Conservation (phyloP, 2,888 invertebrate species). For the Meteorus cinctellus region DNA sequence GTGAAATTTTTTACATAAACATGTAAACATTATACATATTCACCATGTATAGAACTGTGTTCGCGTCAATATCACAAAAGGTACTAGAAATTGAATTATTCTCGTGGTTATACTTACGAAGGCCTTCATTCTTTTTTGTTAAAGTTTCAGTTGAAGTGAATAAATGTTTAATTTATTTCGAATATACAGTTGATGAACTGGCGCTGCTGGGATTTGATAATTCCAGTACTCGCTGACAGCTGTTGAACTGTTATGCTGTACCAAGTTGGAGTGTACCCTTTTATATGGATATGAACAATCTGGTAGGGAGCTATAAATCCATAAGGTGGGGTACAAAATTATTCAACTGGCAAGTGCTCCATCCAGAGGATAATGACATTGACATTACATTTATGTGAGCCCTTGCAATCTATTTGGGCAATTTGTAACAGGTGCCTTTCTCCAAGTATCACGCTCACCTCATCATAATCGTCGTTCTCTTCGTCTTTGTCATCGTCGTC, state of each 20-base stretch:
- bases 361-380: constrained; percentile 64
- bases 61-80: not conserved
- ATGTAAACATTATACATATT: constrained; percentile 27
- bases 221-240: constrained; percentile 69
- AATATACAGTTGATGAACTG: constrained; percentile 39
- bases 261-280: constrained; percentile 60
- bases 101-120: constrained; percentile 57
- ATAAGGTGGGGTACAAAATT: constrained; percentile 60
- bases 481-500: constrained; percentile 22
- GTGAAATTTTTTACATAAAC: constrained; percentile 42
- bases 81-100: not conserved
- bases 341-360: constrained; percentile 58
- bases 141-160: constrained; percentile 18
- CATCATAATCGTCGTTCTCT: not conserved
- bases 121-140: constrained; percentile 56
- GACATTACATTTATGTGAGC: constrained; percentile 61
- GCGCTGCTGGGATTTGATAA: constrained; percentile 63
- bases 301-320: constrained; percentile 65
- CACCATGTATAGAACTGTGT: not conserved
- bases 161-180: constrained; percentile 31
- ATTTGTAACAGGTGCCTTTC: constrained; percentile 20
- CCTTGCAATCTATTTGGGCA: constrained; percentile 27
- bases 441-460: constrained; percentile 5
- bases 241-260: constrained; percentile 63
- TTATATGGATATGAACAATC: constrained; percentile 63